Evolutionary conservation across 2,113 vertebrate species (phyloP).

Genomic region (Anoura caudifer): DNA sequence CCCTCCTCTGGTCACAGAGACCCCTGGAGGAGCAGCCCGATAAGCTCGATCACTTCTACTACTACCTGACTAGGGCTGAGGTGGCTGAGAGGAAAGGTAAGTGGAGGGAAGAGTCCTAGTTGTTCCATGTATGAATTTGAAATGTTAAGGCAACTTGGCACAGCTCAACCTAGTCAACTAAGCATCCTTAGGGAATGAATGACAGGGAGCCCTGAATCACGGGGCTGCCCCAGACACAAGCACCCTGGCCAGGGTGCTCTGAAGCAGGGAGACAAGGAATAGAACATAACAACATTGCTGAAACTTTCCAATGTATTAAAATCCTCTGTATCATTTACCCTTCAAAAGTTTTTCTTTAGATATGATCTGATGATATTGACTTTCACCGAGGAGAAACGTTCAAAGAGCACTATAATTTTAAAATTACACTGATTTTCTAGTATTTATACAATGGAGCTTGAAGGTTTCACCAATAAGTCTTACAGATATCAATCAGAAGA

Average conservation of each 20-base stretch:
- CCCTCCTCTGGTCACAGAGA: slow-evolving; percentile 92
- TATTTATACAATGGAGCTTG: slow-evolving; percentile 61
- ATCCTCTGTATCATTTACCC: slow-evolving; percentile 34
- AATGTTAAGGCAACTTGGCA: slow-evolving; percentile 71
- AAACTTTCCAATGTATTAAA: slow-evolving; percentile 20
- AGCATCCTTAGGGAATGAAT: slow-evolving; percentile 65
- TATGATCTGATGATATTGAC: not conserved
- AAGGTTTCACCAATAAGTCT: slow-evolving; percentile 18
- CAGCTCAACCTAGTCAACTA: slow-evolving; percentile 68
- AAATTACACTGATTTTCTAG: slow-evolving; percentile 46
- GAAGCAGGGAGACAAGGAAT: not conserved
- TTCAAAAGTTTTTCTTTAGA: slow-evolving; percentile 19
- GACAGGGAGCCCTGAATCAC: not conserved
- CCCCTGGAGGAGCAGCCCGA: slow-evolving; percentile 88
- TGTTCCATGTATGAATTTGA: slow-evolving; percentile 76
- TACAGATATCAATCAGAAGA: slow-evolving; percentile 66
- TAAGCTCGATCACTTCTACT: slow-evolving; percentile 89
- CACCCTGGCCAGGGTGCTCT: not conserved
- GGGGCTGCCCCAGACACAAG: not conserved
- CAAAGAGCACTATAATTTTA: slow-evolving; percentile 51
- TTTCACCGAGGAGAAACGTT: not conserved
- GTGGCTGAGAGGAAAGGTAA: slow-evolving; percentile 85
- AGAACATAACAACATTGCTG: not conserved
- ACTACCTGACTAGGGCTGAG: slow-evolving; percentile 90
- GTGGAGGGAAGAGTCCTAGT: slow-evolving; percentile 73